Percentiles rank a stretch among this genome's conserved stretches.
These are phyloP conservation scores for Maccullochella peelii DNA, from an alignment of 2,113 vertebrate species.

Conservation along the genomic window DNA sequence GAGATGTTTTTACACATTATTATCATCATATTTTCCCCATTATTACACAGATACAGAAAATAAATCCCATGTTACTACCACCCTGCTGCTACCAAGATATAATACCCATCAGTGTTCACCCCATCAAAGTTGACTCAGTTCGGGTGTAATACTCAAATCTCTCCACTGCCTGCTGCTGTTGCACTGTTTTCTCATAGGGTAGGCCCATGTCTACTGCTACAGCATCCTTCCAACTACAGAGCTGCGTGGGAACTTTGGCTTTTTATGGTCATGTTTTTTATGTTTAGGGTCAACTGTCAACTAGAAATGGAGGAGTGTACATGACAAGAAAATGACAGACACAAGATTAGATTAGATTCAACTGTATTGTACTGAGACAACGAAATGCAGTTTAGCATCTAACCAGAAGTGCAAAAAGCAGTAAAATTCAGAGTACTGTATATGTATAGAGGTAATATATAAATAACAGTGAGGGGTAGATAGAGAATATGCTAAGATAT, in stretches of 20 bases:
- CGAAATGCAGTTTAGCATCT: no score
- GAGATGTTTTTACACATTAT: neutral
- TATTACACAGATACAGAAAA: neutral
- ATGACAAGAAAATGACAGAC: neutral
- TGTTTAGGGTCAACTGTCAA: neutral
- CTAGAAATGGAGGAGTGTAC: neutral
- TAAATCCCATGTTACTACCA: neutral
- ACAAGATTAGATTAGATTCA: no score
- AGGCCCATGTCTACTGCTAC: accelerated
- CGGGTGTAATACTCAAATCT: neutral
- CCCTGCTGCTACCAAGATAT: neutral
- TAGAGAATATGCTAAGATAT: no score
- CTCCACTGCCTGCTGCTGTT: constrained; percentile 30
- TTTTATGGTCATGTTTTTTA: neutral
- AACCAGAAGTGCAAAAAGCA: no score
- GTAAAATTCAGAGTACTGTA: no score
- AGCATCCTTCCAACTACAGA: neutral
- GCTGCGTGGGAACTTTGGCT: neutral
- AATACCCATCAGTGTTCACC: neutral
- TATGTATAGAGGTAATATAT: no score
- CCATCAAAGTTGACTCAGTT: neutral
- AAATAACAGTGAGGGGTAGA: no score
- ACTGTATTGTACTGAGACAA: no score
- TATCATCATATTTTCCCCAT: neutral
- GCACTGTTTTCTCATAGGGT: neutral